phyloP scores from a whole-genome alignment of 2,888 invertebrate genomes.

The Formica aserva region DNA sequence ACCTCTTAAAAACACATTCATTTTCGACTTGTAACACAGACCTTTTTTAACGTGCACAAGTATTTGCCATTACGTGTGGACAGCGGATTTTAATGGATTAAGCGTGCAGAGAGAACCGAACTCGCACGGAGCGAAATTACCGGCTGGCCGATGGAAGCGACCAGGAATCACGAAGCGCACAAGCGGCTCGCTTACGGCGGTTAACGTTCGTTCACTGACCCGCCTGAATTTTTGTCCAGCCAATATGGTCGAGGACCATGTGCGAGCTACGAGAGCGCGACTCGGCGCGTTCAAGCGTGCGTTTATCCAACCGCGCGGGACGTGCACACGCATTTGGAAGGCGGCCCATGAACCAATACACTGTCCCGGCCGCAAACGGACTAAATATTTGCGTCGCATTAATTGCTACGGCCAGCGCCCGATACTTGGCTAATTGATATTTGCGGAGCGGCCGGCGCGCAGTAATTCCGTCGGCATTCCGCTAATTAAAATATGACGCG shows the following conservation, averaged over 20 bases:
- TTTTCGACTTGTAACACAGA: not conserved
- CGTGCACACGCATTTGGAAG: constrained; percentile 41
- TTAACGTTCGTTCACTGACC: constrained; percentile 32
- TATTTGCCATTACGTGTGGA: not conserved
- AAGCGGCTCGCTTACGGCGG: not conserved
- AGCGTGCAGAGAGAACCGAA: not conserved
- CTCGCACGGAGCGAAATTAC: constrained; percentile 15
- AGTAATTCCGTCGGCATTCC: constrained; percentile 75
- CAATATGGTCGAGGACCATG: constrained; percentile 1
- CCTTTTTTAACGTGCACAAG: not conserved
- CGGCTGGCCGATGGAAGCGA: not conserved
- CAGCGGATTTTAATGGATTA: not conserved
- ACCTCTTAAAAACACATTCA: not conserved
- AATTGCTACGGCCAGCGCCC: constrained; percentile 69
- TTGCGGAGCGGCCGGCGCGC: constrained; percentile 68
- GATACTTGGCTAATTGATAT: constrained; percentile 79
- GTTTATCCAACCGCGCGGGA: constrained; percentile 37
- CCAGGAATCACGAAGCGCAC: not conserved
- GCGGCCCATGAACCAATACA: constrained; percentile 21
- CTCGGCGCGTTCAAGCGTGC: constrained; percentile 36
- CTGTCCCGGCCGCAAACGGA: constrained; percentile 61
- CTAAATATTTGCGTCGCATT: constrained; percentile 78
- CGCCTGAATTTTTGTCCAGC: constrained; percentile 24
- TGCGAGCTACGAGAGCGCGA: not conserved
- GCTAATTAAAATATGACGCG: constrained; percentile 79